These are phyloP conservation scores for Natator depressus DNA, from an alignment of 2,113 vertebrate species.

Conservation along the genomic window DNA sequence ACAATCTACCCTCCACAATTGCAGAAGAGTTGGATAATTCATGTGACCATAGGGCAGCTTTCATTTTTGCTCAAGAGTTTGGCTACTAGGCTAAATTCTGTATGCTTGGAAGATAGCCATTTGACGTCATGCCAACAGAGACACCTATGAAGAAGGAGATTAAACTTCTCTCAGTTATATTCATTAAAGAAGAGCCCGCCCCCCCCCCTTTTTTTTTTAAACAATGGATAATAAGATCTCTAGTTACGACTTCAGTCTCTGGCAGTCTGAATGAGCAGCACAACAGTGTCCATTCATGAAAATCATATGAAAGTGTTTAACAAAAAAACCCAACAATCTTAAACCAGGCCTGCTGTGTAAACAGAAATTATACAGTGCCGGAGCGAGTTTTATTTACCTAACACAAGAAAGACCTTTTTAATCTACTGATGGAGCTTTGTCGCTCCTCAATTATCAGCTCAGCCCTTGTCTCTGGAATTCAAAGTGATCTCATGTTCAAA, in stretches of 20 bases:
- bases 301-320: background rate
- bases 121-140: background rate
- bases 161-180: background rate
- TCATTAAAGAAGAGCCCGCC: background rate
- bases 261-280: background rate
- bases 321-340: background rate
- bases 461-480: background rate
- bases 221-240: slow-evolving; percentile 23
- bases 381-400: background rate
- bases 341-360: slow-evolving; percentile 10
- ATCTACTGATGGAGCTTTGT: background rate
- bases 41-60: background rate
- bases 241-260: slow-evolving; percentile 4
- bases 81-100: background rate
- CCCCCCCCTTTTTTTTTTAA: background rate
- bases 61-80: background rate
- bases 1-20: accelerated
- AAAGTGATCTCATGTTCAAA: background rate
- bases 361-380: background rate
- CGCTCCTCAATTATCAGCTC: background rate
- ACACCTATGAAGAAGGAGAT: slow-evolving; percentile 4
- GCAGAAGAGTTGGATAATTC: background rate
- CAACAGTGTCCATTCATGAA: slow-evolving; percentile 25
- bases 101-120: background rate
- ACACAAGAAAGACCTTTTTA: background rate